Evolutionary conservation across 2,113 vertebrate species (phyloP).

Genomic region (Urocolius indicus): DNA sequence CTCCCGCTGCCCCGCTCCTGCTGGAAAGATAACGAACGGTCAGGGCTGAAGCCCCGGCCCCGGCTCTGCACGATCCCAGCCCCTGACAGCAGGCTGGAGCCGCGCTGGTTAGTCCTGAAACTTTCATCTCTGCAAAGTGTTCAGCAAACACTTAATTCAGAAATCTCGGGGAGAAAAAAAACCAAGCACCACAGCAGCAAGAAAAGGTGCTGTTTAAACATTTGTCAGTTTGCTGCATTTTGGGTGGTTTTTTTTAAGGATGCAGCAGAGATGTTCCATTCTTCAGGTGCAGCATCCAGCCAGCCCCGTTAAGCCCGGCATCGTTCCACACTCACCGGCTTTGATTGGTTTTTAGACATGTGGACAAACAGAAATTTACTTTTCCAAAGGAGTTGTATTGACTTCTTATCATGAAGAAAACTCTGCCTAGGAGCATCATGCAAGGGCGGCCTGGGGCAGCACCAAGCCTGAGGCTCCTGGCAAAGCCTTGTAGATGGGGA

Average conservation of each 20-base stretch:
- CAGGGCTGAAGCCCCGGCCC: neutral
- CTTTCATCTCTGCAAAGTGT: neutral
- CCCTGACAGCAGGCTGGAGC: neutral
- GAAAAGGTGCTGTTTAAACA: neutral
- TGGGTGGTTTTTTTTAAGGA: neutral
- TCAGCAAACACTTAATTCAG: neutral
- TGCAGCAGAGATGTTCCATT: neutral
- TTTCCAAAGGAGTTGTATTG: neutral
- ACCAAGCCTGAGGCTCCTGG: neutral
- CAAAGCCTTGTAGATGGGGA: neutral
- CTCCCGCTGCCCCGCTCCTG: neutral
- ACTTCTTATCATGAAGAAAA: neutral
- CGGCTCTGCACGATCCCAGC: neutral
- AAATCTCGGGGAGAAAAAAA: neutral
- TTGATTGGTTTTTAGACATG: neutral
- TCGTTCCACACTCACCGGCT: too few relatives aligned
- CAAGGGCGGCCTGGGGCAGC: neutral
- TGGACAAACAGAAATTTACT: neutral
- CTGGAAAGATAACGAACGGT: rapidly evolving
- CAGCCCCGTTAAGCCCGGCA: rapidly evolving
- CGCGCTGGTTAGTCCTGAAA: rapidly evolving
- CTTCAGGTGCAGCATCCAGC: neutral
- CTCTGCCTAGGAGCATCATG: neutral
- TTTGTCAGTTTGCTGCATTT: neutral
- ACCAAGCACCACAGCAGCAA: neutral